A percentile compares a stretch with the other conserved stretches of the same genome.
Conservation (phyloP, 2,888 invertebrate genomes). For the Acronicta alni region DNA sequence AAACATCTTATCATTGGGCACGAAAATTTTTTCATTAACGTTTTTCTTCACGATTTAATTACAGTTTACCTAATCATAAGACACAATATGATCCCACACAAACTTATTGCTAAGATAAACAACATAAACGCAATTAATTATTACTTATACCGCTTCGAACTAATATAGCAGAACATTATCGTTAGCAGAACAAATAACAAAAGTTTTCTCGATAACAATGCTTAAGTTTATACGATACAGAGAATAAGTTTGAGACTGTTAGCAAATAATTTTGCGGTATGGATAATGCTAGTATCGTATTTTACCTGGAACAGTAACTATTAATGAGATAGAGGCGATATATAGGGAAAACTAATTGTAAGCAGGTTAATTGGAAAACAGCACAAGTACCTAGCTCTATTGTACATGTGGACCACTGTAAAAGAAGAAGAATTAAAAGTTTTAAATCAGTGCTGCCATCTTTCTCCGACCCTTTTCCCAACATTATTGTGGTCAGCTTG, state of each 20-base stretch:
- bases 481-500: too few species aligned
- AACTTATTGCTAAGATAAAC: constrained; percentile 48
- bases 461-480: too few species aligned
- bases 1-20: too few species aligned
- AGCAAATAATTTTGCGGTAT: constrained; percentile 22
- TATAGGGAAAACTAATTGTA: too few species aligned
- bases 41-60: too few species aligned
- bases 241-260: constrained; percentile 36
- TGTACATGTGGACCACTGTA: too few species aligned
- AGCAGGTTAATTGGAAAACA: too few species aligned
- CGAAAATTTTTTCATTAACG: not conserved
- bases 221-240: constrained; percentile 33
- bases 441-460: too few species aligned
- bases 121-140: constrained; percentile 74
- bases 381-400: too few species aligned
- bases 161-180: constrained; percentile 70
- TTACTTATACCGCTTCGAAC: constrained; percentile 66
- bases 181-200: constrained; percentile 73
- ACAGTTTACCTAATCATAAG: not conserved
- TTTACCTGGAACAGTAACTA: constrained; percentile 2
- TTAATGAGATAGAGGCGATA: not conserved
- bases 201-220: constrained; percentile 64
- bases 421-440: too few species aligned
- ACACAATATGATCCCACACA: not conserved
- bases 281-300: constrained; percentile 19